Evolutionary conservation across 2,797 vertebrate genomes (phyloP), one percentile per base, ranked within the genome.

Genomic region (Gadopsis bispinosus): DNA sequence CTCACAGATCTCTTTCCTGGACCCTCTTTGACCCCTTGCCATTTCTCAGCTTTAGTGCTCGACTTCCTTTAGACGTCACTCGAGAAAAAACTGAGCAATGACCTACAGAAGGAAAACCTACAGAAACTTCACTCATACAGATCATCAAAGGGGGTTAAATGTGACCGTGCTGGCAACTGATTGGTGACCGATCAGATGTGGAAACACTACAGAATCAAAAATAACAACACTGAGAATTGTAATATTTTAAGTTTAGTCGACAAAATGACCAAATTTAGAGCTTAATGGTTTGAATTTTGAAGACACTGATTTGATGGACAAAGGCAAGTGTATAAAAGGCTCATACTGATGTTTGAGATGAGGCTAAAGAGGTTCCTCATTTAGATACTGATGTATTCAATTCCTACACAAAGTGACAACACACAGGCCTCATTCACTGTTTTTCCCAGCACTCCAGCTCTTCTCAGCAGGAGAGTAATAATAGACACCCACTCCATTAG

Each of bases 401-500:
- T 71, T 72, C 47, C 58, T 20, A 33, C 29, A 43, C 58, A 61
- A 48, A 73, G 50, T 53, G 59, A 78, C 41, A 79, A 31, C 37
- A 55, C 64, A 60, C 47, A 64, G 64, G 68, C 77, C 70, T 67
- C 58, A 70, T 54, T 78, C 69, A 17, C 39, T 56, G 61, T 79
- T 79, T 79, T 73, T 54, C 83, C 59, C 67, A 0, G 66, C 74
- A 43, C 84, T 84, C 66, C 66, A 69, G 67, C 84, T 88, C 71
- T 31, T 81, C 87, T 81, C 87, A 90, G 84, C 88, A 71, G 89
- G 89, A 87, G 83, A 83, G 75, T 81, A 85, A 91, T 92, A 85
- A 91, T 89, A 88, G 87, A 87, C 85, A 83, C 87, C 83, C 85
- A 81, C 88, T 90, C 90, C 87, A 88, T 91, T 89, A 90, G 80